These are phyloP conservation scores for Phasia obesa DNA, from an alignment of 2,888 invertebrate species.

Conservation along the genomic window DNA sequence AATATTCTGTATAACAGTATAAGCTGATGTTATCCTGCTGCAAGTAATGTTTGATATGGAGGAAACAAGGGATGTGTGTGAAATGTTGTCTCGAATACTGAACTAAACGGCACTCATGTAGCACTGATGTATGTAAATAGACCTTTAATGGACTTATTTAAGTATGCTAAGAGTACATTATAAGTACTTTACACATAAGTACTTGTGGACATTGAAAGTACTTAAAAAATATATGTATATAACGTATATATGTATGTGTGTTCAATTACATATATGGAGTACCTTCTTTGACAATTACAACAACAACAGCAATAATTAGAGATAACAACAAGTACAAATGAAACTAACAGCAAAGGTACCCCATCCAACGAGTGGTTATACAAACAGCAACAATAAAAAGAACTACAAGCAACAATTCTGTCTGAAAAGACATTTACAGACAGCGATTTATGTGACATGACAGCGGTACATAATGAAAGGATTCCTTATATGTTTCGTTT, in stretches of 20 bases:
- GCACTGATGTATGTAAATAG: too few relatives aligned
- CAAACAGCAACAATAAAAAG: conserved; percentile 4
- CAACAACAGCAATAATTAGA: conserved; percentile 26
- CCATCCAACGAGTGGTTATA: conserved; percentile 40
- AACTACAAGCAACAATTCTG: conserved; percentile 59
- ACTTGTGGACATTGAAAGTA: background rate
- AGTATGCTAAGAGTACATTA: too few relatives aligned
- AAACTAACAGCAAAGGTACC: conserved; percentile 45
- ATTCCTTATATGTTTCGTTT: conserved; percentile 73
- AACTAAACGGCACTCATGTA: too few relatives aligned
- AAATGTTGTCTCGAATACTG: too few relatives aligned
- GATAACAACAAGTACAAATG: conserved; percentile 41
- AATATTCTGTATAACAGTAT: too few relatives aligned
- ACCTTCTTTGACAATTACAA: conserved; percentile 42
- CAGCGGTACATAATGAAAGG: conserved; percentile 77
- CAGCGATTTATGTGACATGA: conserved; percentile 74
- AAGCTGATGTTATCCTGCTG: background rate
- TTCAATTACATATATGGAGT: conserved; percentile 46
- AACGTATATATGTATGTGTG: too few relatives aligned
- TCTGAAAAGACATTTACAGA: conserved; percentile 70
- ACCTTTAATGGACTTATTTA: too few relatives aligned
- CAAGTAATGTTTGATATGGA: too few relatives aligned
- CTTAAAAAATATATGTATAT: too few relatives aligned
- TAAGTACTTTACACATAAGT: too few relatives aligned
- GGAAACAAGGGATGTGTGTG: too few relatives aligned